These are phyloP conservation scores for Hylyphantes graminicola DNA, from an alignment of 1,140 invertebrate genomes.

Conservation along the genomic window DNA sequence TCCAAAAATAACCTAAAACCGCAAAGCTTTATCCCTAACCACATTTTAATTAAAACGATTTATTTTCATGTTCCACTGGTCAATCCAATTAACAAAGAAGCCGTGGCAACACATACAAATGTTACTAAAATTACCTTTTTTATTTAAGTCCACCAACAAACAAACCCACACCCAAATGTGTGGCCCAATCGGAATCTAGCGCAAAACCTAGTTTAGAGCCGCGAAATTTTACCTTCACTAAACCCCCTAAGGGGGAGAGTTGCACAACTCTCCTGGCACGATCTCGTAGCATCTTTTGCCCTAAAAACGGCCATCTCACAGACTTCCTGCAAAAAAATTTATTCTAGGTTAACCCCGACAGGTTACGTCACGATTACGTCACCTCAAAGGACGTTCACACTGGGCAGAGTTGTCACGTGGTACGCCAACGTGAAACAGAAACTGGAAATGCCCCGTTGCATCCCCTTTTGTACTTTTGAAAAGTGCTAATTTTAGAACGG, in stretches of 20 bases:
- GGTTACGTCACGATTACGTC: constrained; percentile 17
- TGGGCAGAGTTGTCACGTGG: constrained; percentile 33
- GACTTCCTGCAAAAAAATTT: constrained; percentile 27
- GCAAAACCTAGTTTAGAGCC: constrained; percentile 26
- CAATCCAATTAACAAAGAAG: neutral
- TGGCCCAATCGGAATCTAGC: constrained; percentile 18
- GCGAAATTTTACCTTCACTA: constrained; percentile 8
- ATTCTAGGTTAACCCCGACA: constrained; percentile 44
- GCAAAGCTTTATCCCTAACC: too few relatives aligned
- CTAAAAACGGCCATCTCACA: constrained; percentile 39
- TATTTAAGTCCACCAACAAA: neutral
- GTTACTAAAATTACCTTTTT: constrained; percentile 22
- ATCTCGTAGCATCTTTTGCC: constrained; percentile 11
- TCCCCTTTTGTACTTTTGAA: too few relatives aligned
- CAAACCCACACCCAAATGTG: constrained; percentile 29
- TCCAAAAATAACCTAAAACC: too few relatives aligned
- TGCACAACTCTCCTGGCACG: constrained; percentile 23
- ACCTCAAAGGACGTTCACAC: constrained; percentile 45
- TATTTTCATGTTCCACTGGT: neutral
- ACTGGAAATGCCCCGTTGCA: neutral
- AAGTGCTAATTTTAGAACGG: too few relatives aligned
- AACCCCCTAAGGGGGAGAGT: neutral
- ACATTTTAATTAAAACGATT: too few relatives aligned
- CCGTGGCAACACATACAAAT: neutral
- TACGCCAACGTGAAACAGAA: constrained; percentile 27